These are phyloP conservation scores for Sthenelais limicola DNA, from an alignment of 2,888 invertebrate genomes.

Conservation along the genomic window DNA sequence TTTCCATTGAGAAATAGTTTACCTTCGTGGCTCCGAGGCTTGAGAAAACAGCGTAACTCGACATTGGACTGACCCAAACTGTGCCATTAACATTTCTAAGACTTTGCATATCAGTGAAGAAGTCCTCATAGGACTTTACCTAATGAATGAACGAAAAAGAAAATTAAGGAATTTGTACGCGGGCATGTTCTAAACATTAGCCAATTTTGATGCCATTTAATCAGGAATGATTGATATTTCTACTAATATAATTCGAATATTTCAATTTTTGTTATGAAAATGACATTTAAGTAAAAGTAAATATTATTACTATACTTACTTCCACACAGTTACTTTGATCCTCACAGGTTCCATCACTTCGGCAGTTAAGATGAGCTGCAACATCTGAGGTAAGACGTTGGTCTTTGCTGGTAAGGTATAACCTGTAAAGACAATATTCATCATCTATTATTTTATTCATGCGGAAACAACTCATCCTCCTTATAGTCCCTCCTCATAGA, in stretches of 20 bases:
- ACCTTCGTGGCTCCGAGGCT: conserved; percentile 44
- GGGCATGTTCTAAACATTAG: background rate
- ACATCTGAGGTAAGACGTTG: conserved; percentile 29
- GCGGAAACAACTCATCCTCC: too few species aligned
- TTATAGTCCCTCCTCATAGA: too few species aligned
- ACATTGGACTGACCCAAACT: conserved; percentile 59
- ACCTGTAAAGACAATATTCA: too few species aligned
- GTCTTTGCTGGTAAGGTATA: conserved; percentile 23
- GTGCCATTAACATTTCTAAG: conserved; percentile 3
- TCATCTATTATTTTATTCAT: too few species aligned
- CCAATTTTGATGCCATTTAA: background rate
- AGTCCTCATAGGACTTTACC: conserved; percentile 42
- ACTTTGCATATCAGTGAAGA: conserved; percentile 35
- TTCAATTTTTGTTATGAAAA: background rate
- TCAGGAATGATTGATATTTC: background rate
- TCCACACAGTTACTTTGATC: conserved; percentile 55
- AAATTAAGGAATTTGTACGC: too few species aligned
- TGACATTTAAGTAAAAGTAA: background rate
- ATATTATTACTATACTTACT: background rate
- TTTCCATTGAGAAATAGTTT: background rate
- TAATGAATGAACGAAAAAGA: too few species aligned
- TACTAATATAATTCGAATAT: conserved; percentile 6
- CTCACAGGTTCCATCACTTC: conserved; percentile 54
- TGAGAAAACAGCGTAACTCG: conserved; percentile 61
- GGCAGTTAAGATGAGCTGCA: conserved; percentile 57